Evolutionary conservation across 2,888 invertebrate genomes (phyloP).

Genomic region (Habrosyne pyritoides): DNA sequence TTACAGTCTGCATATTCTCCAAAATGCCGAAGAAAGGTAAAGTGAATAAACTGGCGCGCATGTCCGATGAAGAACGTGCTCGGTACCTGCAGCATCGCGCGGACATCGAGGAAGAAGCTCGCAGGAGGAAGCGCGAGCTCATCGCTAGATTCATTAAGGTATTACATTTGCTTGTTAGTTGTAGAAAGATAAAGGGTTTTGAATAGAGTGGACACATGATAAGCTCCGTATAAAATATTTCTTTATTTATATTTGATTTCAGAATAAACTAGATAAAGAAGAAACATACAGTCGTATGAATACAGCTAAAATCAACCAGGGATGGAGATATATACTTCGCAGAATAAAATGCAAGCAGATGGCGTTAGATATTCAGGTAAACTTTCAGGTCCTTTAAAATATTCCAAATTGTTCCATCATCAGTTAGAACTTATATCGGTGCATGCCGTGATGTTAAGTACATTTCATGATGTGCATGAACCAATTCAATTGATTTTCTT

Average conservation of each 20-base stretch:
- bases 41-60: constrained; percentile 89
- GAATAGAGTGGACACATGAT: too few species aligned
- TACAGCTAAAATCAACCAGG: constrained; percentile 92
- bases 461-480: too few species aligned
- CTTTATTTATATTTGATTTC: too few species aligned
- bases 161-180: too few species aligned
- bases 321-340: constrained; percentile 91
- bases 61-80: constrained; percentile 93
- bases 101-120: constrained; percentile 91
- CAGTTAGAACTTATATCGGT: too few species aligned
- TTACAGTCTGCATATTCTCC: constrained; percentile 27
- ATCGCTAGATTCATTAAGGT: constrained; percentile 92
- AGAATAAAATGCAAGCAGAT: constrained; percentile 90
- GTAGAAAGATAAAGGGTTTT: too few species aligned
- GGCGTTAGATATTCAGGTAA: constrained; percentile 86
- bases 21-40: constrained; percentile 87
- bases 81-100: constrained; percentile 92
- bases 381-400: neutral
- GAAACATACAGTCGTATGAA: constrained; percentile 91
- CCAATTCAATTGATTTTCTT: too few species aligned
- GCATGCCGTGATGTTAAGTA: too few species aligned
- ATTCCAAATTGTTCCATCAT: neutral
- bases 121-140: constrained; percentile 90
- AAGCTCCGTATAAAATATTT: too few species aligned
- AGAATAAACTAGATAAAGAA: constrained; percentile 93